A percentile compares a stretch with the other conserved stretches of the same genome.
Conservation (phyloP, 2,797 vertebrate species). For the Loris lydekkerianus region DNA sequence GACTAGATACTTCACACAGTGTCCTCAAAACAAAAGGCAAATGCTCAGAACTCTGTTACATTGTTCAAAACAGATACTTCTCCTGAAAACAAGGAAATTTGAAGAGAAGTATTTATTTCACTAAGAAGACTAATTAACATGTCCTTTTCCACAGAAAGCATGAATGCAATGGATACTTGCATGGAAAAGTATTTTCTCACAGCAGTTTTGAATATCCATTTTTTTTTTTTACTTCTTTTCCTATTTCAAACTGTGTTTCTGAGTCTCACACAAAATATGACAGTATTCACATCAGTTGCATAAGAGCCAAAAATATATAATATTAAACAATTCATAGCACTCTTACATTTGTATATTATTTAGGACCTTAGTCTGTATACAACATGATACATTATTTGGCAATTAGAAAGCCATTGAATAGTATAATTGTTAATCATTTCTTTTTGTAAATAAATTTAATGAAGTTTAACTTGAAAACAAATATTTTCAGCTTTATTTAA, state of each 20-base stretch:
- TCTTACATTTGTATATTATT: not conserved
- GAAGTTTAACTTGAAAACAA: not conserved
- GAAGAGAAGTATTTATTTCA: slow-evolving; percentile 40
- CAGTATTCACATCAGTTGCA: not conserved
- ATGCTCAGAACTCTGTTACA: not conserved
- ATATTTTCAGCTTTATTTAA: slow-evolving; percentile 1
- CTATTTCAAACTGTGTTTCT: not conserved
- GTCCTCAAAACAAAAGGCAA: not conserved
- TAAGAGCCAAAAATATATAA: not conserved
- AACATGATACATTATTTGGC: not conserved
- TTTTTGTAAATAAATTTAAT: not conserved
- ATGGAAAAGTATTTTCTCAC: not conserved
- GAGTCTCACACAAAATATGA: not conserved
- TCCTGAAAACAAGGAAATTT: not conserved
- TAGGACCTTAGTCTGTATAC: not conserved
- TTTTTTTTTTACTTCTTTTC: not conserved
- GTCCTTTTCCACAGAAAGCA: not conserved
- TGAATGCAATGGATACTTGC: not conserved
- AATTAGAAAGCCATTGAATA: not conserved
- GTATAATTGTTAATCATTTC: not conserved
- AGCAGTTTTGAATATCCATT: not conserved
- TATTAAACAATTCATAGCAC: not conserved
- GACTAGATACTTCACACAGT: not conserved
- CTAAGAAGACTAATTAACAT: slow-evolving; percentile 5
- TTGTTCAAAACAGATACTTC: slow-evolving; percentile 23